Evolutionary conservation across 37 sponge, comb jelly and placozoan species (phyloP).

Genomic region (Hexactinellida sp.): DNA sequence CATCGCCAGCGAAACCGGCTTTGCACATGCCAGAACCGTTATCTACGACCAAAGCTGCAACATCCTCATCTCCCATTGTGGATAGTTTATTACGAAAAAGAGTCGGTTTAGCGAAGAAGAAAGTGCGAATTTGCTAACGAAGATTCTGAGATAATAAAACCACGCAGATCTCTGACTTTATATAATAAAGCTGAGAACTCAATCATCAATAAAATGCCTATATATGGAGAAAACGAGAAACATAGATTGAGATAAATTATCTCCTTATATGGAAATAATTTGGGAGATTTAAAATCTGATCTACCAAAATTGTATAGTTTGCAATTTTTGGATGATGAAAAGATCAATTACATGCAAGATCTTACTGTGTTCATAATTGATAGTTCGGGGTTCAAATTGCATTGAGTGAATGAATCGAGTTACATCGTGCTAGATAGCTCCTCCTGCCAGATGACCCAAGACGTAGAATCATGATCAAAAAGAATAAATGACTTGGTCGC

Average conservation of each 20-base stretch:
- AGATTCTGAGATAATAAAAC: neutral
- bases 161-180: neutral
- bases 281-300: neutral
- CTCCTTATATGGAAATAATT: neutral
- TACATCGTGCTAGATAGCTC: too few relatives aligned
- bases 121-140: neutral
- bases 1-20: conserved; percentile 98
- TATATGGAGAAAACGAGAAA: neutral
- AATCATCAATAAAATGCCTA: neutral
- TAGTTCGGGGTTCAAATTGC: too few relatives aligned
- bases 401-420: too few relatives aligned
- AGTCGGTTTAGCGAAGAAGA: neutral
- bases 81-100: neutral
- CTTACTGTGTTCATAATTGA: too few relatives aligned
- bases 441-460: too few relatives aligned
- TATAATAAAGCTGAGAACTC: neutral
- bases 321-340: neutral
- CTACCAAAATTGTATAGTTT: neutral
- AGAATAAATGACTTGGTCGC: too few relatives aligned
- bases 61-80: conserved; percentile 75
- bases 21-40: conserved; percentile 99
- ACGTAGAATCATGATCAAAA: too few relatives aligned
- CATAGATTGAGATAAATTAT: neutral
- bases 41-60: conserved; percentile 97
- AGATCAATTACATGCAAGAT: neutral